phyloP scores from a whole-genome alignment of 2,888 invertebrate species.

The Punctoribates punctum region DNA sequence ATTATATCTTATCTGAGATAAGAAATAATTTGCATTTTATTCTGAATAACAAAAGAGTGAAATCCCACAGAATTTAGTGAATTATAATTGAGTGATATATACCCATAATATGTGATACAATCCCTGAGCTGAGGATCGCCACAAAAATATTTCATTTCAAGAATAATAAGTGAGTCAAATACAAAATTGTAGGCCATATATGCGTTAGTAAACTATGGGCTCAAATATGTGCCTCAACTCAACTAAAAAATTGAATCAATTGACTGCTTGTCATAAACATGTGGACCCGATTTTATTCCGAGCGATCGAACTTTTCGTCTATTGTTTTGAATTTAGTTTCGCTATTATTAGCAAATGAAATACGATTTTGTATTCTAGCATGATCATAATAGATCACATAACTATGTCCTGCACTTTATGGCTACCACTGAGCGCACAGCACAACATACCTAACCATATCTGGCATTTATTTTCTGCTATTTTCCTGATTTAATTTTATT shows the following conservation, averaged over 20 bases:
- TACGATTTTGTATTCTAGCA: background rate
- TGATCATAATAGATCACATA: too few species aligned
- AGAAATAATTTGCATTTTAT: background rate
- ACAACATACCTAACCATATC: background rate
- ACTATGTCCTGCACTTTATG: background rate
- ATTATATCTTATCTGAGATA: background rate
- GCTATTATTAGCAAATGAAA: background rate
- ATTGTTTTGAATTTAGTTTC: constrained; percentile 29
- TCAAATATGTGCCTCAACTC: background rate
- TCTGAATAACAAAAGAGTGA: too few species aligned
- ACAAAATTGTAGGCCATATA: background rate
- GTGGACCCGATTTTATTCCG: background rate
- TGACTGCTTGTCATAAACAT: constrained; percentile 17
- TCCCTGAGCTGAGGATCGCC: too few species aligned
- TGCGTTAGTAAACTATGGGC: background rate
- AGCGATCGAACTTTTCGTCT: background rate
- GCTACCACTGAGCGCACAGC: background rate
- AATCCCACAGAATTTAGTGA: too few species aligned
- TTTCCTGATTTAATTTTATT: constrained; percentile 14
- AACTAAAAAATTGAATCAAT: background rate
- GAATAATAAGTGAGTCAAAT: background rate
- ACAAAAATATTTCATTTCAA: too few species aligned
- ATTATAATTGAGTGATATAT: too few species aligned
- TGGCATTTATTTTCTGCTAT: background rate
- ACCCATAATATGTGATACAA: too few species aligned